phyloP scores from a whole-genome alignment of 1,140 invertebrate species.

The Mactra quadrangularis region DNA sequence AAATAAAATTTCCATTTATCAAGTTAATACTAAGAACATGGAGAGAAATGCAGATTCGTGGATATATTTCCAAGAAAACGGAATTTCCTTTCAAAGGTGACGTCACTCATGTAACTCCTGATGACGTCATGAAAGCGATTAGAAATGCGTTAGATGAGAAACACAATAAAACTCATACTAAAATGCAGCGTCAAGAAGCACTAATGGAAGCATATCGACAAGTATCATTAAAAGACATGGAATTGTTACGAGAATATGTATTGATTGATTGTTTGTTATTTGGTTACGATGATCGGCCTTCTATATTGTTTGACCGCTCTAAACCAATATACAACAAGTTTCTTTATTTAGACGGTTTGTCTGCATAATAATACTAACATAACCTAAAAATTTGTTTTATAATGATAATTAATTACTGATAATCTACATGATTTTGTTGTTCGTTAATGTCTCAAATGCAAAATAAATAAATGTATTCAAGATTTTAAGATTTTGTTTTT shows the following conservation, averaged over 20 bases:
- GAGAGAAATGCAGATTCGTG: slow-evolving; percentile 67
- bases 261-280: slow-evolving; percentile 52
- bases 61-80: slow-evolving; percentile 54
- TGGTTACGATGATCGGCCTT: slow-evolving; percentile 51
- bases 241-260: slow-evolving; percentile 23
- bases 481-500: too few relatives aligned
- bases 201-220: slow-evolving; percentile 29
- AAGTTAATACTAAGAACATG: slow-evolving; percentile 55
- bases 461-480: too few relatives aligned
- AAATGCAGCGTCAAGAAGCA: slow-evolving; percentile 25
- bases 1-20: slow-evolving; percentile 57
- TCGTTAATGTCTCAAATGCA: too few relatives aligned
- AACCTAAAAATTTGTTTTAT: too few relatives aligned
- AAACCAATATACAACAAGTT: not conserved
- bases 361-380: not conserved
- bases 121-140: not conserved
- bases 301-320: slow-evolving; percentile 19
- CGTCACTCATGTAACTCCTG: not conserved
- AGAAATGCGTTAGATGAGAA: not conserved
- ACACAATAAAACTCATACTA: not conserved
- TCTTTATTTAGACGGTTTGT: slow-evolving; percentile 13
- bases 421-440: too few relatives aligned
- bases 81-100: slow-evolving; percentile 39
- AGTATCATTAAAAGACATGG: slow-evolving; percentile 22
- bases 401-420: too few relatives aligned